These are phyloP conservation scores for Pelochelys cantorii DNA, from an alignment of 2,797 vertebrate species.

Conservation along the genomic window DNA sequence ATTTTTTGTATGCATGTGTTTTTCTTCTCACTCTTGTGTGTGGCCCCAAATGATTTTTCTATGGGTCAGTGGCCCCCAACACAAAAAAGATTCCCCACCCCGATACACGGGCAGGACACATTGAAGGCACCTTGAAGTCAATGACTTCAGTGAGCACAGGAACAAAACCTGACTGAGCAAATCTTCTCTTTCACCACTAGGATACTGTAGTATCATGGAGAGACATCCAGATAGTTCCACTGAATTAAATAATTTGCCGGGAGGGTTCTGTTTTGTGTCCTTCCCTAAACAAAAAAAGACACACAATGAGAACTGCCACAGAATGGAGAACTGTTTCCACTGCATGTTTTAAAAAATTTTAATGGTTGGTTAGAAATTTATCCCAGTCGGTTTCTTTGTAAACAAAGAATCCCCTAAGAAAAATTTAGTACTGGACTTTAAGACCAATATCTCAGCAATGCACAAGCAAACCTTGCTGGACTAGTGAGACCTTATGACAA, in stretches of 20 bases:
- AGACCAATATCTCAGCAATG: background rate
- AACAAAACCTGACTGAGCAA: background rate
- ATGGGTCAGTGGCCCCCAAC: too few species aligned
- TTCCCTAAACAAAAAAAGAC: background rate
- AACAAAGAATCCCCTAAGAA: background rate
- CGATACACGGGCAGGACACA: background rate
- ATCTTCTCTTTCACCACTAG: background rate
- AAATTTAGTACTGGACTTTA: background rate
- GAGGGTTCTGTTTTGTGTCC: too few species aligned
- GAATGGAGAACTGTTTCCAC: background rate
- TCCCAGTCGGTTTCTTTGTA: too few species aligned
- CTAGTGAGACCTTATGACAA: too few species aligned
- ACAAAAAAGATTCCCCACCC: too few species aligned
- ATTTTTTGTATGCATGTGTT: too few species aligned
- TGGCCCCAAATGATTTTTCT: too few species aligned
- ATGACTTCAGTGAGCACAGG: background rate
- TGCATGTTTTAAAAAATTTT: background rate
- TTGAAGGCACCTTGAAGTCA: background rate
- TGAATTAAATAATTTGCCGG: too few species aligned
- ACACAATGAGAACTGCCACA: background rate
- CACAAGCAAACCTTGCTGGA: background rate
- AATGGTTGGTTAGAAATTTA: background rate
- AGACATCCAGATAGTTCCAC: background rate
- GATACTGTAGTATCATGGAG: background rate
- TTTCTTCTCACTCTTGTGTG: too few species aligned